A percentile compares a stretch with the other conserved stretches of the same genome.
phyloP scores from a whole-genome alignment of 2,113 vertebrate genomes.

The Lophotis ruficrista region DNA sequence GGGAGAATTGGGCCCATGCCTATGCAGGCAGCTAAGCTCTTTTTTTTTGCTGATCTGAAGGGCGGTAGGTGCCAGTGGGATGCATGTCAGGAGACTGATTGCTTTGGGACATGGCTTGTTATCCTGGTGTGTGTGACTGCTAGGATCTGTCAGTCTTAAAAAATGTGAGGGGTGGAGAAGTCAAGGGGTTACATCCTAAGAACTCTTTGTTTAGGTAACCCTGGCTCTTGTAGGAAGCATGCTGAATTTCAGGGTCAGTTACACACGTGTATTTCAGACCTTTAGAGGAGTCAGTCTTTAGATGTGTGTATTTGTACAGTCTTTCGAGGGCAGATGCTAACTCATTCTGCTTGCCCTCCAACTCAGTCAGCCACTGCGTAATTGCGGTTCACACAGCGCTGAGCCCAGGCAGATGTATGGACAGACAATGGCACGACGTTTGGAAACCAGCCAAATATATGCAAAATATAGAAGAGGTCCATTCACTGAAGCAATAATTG shows the following conservation, averaged over 20 bases:
- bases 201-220: conserved; percentile 18
- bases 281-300: background rate
- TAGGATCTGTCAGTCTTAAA: background rate
- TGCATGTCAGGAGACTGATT: background rate
- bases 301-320: background rate
- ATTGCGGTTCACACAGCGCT: background rate
- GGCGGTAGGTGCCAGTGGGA: background rate
- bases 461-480: background rate
- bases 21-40: background rate
- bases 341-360: background rate
- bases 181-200: background rate
- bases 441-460: background rate
- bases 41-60: background rate
- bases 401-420: background rate
- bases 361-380: background rate
- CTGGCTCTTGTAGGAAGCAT: background rate
- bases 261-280: background rate
- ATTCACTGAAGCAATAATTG: background rate
- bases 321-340: background rate
- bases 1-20: background rate
- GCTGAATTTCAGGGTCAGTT: conserved; percentile 3
- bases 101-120: background rate
- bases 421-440: background rate
- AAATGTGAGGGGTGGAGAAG: background rate
- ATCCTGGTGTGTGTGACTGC: background rate